Conservation (phyloP, 2,797 vertebrate species). For the Gouania willdenowi region DNA sequence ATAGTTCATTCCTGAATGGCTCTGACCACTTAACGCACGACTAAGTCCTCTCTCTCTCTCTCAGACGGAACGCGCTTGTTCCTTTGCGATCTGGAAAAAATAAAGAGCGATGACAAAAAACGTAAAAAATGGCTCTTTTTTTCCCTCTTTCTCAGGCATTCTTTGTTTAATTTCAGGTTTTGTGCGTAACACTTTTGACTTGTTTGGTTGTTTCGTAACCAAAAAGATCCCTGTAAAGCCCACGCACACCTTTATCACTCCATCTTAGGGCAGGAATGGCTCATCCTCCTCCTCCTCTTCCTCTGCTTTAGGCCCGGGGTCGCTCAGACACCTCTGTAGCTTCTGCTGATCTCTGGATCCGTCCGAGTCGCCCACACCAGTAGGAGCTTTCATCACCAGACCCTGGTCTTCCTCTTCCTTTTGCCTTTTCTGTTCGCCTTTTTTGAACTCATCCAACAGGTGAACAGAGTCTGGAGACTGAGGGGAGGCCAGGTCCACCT, state of each 20-base stretch:
- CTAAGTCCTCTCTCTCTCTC: conserved; percentile 2
- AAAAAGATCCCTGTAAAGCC: conserved; percentile 17
- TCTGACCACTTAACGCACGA: conserved; percentile 2
- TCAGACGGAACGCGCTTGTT: too few species aligned
- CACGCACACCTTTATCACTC: too few species aligned
- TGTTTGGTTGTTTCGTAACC: conserved; percentile 45
- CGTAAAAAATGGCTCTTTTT: conserved; percentile 61
- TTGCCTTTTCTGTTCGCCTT: conserved; percentile 14
- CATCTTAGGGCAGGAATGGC: conserved; percentile 77
- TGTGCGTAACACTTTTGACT: conserved; percentile 62
- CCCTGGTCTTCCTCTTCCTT: conserved; percentile 68
- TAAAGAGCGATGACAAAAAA: conserved; percentile 48
- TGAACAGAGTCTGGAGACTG: conserved; percentile 87
- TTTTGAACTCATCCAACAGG: conserved; percentile 76
- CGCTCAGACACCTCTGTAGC: conserved; percentile 90
- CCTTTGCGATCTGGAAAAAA: conserved; percentile 34
- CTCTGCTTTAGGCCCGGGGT: conserved; percentile 87
- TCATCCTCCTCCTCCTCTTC: conserved; percentile 87
- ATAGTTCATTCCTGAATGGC: conserved; percentile 70
- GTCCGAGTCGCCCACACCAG: conserved; percentile 45
- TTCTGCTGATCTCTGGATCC: conserved; percentile 80
- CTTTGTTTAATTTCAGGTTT: conserved; percentile 20
- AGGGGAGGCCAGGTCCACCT: conserved; percentile 91
- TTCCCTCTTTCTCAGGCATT: neutral
- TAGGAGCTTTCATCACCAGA: conserved; percentile 78